phyloP scores from a whole-genome alignment of 1,140 invertebrate genomes.

The Portunus trituberculatus region DNA sequence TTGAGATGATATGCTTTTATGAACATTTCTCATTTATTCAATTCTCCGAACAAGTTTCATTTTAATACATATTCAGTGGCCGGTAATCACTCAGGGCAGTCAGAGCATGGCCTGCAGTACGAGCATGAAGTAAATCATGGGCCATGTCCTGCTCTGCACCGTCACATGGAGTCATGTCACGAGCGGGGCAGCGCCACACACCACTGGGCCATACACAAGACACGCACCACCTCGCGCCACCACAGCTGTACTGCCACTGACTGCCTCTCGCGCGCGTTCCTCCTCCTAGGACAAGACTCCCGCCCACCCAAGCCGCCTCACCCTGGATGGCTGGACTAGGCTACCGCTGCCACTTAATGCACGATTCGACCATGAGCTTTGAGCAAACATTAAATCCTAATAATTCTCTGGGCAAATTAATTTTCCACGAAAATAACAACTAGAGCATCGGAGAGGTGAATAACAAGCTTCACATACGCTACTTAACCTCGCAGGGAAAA shows the following conservation, averaged over 20 bases:
- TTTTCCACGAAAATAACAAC: no score
- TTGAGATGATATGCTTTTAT: not conserved
- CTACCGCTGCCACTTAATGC: not conserved
- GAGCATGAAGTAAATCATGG: not conserved
- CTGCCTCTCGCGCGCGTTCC: not conserved
- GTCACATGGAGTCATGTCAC: not conserved
- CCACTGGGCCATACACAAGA: not conserved
- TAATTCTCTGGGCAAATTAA: no score
- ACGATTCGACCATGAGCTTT: not conserved
- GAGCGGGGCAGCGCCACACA: not conserved
- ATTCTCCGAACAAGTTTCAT: not conserved
- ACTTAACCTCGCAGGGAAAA: no score
- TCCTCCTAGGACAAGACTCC: not conserved
- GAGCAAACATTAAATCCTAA: not conserved
- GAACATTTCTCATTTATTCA: not conserved
- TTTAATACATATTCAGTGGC: not conserved
- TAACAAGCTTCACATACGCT: no score
- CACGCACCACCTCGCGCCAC: not conserved
- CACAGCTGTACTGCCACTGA: constrained; percentile 17
- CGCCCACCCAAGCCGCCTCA: not conserved
- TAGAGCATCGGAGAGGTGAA: no score
- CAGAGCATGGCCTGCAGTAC: not conserved
- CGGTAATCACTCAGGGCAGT: not conserved
- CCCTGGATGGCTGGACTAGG: not conserved
- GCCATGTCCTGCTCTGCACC: not conserved